Conservation (phyloP, 2,113 vertebrate genomes). For the Passerina amoena region DNA sequence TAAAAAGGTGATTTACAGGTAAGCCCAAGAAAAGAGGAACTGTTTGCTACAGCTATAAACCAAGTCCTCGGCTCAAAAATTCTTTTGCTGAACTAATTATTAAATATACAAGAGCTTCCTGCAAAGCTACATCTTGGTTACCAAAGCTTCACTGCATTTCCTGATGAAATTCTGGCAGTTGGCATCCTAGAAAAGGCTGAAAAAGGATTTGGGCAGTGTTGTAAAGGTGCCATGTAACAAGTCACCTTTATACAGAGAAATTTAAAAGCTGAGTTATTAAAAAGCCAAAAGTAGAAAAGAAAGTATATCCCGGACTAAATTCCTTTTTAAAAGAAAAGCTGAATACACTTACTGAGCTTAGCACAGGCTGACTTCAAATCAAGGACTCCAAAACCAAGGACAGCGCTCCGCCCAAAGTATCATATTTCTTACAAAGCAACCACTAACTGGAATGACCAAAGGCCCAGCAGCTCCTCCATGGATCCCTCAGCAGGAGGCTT, state of each 20-base stretch:
- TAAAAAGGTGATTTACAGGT: not conserved
- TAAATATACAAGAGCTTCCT: not conserved
- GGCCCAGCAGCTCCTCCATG: not conserved
- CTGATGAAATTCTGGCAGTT: not conserved
- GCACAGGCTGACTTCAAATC: not conserved
- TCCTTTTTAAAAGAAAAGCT: not conserved
- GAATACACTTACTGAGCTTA: not conserved
- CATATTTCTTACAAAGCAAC: not conserved
- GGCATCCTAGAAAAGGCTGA: not conserved
- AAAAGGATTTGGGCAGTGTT: not conserved
- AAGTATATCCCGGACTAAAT: not conserved
- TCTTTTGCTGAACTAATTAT: not conserved
- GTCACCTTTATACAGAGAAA: not conserved
- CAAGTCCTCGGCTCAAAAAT: not conserved
- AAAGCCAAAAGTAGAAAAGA: not conserved
- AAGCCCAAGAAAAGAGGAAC: not conserved
- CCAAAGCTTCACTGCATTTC: not conserved
- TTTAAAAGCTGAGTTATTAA: not conserved
- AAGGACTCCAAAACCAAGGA: not conserved
- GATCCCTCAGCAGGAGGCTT: rapidly evolving
- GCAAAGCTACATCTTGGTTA: not conserved
- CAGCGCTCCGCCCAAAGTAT: not conserved
- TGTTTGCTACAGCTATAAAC: not conserved
- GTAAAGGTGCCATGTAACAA: not conserved
- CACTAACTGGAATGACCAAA: not conserved